Conservation (phyloP, 1,140 invertebrate genomes). For the Cheumatopsyche charites region DNA sequence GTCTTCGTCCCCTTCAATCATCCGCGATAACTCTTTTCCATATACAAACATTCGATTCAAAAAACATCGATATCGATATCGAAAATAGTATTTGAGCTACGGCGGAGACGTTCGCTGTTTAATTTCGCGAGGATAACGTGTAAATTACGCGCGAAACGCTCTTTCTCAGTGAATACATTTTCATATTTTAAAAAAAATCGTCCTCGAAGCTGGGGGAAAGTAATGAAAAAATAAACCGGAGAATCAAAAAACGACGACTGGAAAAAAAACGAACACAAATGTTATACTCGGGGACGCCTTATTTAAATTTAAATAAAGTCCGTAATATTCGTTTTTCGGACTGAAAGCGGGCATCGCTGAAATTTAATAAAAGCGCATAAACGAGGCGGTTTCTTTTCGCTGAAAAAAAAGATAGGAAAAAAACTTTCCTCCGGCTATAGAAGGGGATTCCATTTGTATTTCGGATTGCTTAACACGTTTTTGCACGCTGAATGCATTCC, state of each 20-base stretch:
- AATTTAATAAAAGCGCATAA: constrained; percentile 7
- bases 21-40: constrained; percentile 19
- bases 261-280: too few species aligned
- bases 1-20: constrained; percentile 15
- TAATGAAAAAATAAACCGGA: too few species aligned
- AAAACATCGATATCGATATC: not conserved
- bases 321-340: constrained; percentile 8
- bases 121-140: not conserved
- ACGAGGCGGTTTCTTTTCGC: not conserved
- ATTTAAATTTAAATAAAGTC: constrained; percentile 17
- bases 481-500: constrained; percentile 35
- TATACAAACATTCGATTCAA: constrained; percentile 21
- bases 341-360: not conserved
- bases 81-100: not conserved
- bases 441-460: constrained; percentile 33
- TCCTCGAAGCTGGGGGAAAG: too few species aligned
- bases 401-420: not conserved
- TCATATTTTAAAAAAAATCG: not conserved
- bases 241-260: too few species aligned
- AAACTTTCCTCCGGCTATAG: not conserved
- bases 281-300: not conserved
- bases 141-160: not conserved
- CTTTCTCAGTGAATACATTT: not conserved
- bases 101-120: not conserved
- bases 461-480: constrained; percentile 36